phyloP scores from a whole-genome alignment of 2,888 invertebrate species.

The Ditylenchus weischeri region DNA sequence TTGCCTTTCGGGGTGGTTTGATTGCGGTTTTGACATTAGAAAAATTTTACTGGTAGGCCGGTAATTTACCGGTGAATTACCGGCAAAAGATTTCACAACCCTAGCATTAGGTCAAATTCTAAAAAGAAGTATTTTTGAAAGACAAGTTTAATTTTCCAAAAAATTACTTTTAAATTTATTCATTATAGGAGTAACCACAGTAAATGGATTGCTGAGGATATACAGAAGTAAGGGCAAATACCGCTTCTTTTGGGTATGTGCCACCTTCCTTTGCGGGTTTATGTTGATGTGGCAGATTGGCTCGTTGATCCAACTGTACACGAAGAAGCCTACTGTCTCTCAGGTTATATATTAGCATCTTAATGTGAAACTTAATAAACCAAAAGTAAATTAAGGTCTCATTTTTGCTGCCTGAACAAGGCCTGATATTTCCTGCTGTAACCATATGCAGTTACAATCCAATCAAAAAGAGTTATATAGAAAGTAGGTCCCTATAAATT shows the following conservation, averaged over 20 bases:
- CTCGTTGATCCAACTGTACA: slow-evolving; percentile 39
- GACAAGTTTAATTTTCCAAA: too few relatives aligned
- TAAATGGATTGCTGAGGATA: slow-evolving; percentile 54
- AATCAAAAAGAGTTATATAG: slow-evolving; percentile 43
- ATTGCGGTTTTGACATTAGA: too few relatives aligned
- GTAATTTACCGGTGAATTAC: too few relatives aligned
- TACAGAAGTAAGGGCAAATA: slow-evolving; percentile 39
- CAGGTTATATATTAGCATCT: slow-evolving; percentile 31
- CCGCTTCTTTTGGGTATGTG: slow-evolving; percentile 45
- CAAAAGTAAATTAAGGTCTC: slow-evolving; percentile 39
- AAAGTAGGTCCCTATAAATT: slow-evolving; percentile 28
- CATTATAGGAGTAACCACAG: slow-evolving; percentile 49
- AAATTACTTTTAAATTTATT: too few relatives aligned
- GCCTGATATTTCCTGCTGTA: slow-evolving; percentile 48
- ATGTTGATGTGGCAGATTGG: slow-evolving; percentile 43
- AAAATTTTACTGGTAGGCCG: too few relatives aligned
- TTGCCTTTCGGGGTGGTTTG: too few relatives aligned
- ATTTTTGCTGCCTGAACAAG: slow-evolving; percentile 47
- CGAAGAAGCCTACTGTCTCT: slow-evolving; percentile 48
- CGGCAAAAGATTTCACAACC: too few relatives aligned
- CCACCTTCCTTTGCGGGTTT: slow-evolving; percentile 37
- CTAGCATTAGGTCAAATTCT: too few relatives aligned
- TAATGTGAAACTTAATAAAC: background rate
- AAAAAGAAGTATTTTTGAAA: too few relatives aligned
- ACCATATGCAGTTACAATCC: slow-evolving; percentile 55